A percentile compares a stretch with the other conserved stretches of the same genome.
Conservation (phyloP, 2,888 invertebrate genomes). For the Aphidoletes aphidimyza region DNA sequence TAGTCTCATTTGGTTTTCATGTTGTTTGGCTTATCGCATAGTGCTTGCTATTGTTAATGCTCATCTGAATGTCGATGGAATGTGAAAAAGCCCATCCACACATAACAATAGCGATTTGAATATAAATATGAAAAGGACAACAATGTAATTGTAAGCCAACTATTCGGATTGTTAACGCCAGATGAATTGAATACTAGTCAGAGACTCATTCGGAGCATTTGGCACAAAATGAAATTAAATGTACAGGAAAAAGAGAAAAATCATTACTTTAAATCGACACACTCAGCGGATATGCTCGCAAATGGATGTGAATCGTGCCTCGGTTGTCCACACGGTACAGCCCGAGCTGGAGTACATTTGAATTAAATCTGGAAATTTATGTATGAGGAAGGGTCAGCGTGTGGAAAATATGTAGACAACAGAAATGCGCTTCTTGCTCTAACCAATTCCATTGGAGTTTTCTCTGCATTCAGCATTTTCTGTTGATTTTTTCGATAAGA, state of each 20-base stretch:
- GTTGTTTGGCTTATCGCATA: conserved; percentile 37
- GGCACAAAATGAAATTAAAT: conserved; percentile 1
- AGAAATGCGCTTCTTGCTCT: too few relatives aligned
- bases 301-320: not conserved
- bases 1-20: not conserved
- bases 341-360: not conserved
- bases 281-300: not conserved
- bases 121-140: not conserved
- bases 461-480: not conserved
- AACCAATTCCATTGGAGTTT: too few relatives aligned
- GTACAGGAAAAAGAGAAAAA: conserved; percentile 32
- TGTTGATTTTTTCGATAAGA: not conserved
- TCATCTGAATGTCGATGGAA: not conserved
- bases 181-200: not conserved
- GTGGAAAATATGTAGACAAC: too few relatives aligned
- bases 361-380: conserved; percentile 33
- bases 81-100: not conserved
- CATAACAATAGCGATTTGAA: conserved; percentile 27
- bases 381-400: conserved; percentile 16
- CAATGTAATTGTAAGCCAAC: not conserved
- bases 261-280: not conserved
- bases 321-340: not conserved
- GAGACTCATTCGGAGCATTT: not conserved
- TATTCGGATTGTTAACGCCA: not conserved
- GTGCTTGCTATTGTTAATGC: conserved; percentile 11